Percentiles rank a stretch among this genome's conserved stretches.
These are phyloP conservation scores for Onychomys arenicola DNA, from an alignment of 2,797 vertebrate genomes.

Conservation along the genomic window DNA sequence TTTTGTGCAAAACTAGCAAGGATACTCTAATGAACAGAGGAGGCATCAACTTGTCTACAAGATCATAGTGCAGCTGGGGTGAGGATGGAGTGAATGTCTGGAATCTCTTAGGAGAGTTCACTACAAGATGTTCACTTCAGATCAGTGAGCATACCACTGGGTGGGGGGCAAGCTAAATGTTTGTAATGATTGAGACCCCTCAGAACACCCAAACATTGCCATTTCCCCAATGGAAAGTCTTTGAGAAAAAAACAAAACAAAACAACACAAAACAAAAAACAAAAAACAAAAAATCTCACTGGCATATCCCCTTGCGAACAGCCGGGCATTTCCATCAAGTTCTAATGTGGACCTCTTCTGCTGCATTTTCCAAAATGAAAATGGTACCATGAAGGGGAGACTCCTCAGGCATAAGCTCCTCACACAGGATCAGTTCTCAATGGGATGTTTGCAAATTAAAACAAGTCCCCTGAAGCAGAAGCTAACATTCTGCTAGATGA, in stretches of 20 bases:
- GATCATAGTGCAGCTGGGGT: neutral
- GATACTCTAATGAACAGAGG: neutral
- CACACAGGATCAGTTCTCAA: neutral
- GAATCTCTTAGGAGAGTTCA: neutral
- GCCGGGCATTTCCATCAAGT: conserved; percentile 4
- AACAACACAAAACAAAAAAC: neutral
- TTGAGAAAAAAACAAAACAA: neutral
- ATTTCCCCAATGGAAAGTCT: neutral
- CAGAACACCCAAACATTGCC: neutral
- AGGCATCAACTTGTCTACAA: neutral
- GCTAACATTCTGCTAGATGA: conserved; percentile 45
- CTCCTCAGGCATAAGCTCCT: conserved; percentile 51
- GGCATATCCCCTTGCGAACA: neutral
- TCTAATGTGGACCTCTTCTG: neutral
- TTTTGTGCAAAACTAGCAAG: neutral
- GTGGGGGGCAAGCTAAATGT: neutral
- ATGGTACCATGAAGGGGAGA: conserved; percentile 31
- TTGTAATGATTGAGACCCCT: neutral
- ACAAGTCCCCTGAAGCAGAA: conserved; percentile 51
- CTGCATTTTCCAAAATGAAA: conserved; percentile 50
- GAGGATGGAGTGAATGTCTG: neutral
- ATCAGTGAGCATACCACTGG: neutral
- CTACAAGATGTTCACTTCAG: neutral
- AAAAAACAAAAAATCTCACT: neutral
- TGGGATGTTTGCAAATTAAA: conserved; percentile 67